phyloP scores from a whole-genome alignment of 2,113 vertebrate species.

The Rhynchopsitta pachyrhyncha region DNA sequence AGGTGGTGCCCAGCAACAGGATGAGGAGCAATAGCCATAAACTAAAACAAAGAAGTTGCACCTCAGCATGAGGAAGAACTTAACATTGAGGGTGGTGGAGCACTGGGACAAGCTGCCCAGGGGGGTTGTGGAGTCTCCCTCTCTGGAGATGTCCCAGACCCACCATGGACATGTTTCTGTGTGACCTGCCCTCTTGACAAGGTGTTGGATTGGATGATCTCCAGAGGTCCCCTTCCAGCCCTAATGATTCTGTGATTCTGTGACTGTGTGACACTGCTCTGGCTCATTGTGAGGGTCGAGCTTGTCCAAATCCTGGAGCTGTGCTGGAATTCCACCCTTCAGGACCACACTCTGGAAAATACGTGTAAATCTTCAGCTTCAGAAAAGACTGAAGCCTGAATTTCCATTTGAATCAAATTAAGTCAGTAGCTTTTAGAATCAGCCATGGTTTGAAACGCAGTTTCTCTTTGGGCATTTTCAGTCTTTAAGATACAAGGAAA shows the following conservation, averaged over 20 bases:
- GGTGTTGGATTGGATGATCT: neutral
- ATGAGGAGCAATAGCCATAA: neutral
- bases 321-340: neutral
- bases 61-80: neutral
- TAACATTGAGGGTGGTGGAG: neutral
- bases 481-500: neutral
- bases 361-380: neutral
- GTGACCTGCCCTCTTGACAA: neutral
- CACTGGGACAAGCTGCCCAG: neutral
- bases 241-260: neutral
- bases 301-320: neutral
- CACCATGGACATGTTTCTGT: neutral
- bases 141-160: neutral
- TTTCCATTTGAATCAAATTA: neutral
- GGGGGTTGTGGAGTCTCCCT: neutral
- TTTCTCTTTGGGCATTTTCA: neutral
- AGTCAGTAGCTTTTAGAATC: neutral
- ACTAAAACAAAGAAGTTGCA: neutral
- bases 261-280: neutral
- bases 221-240: neutral
- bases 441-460: neutral
- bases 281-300: neutral
- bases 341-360: neutral
- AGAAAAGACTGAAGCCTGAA: neutral
- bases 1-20: neutral